Evolutionary conservation across 2,797 vertebrate genomes (phyloP), one percentile per base, ranked within the genome.

Genomic region (Silurus aristotelis): DNA sequence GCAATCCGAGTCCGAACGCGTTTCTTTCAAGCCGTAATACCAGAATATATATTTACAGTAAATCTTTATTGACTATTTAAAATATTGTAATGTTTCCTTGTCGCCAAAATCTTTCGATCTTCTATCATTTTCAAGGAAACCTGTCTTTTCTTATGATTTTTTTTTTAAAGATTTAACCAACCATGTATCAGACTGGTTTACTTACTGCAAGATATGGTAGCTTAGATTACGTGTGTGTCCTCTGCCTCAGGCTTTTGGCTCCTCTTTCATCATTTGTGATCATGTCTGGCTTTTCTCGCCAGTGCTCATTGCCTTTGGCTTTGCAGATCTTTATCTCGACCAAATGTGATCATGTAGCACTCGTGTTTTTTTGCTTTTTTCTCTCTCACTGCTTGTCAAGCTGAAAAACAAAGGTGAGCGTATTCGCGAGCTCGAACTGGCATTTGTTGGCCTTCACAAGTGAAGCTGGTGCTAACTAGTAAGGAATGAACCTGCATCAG

Each of bases 151-250:
- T 1, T 2, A 38, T 52, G 48, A 7, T 64, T 20, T 27, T 80
- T 63, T 67, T 71, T 71, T 58, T 25, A 38, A 20, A 66, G 14
- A 61, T 48, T 77, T 76, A 38, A 77, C 61, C 31, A 52, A 56
- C 83, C 20, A 66, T 66, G n/a, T 83, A 80, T 84, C 83, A 61
- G 31, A 85, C 66, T 75, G 75, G 10, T 43, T 68, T 60, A 70
- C 76, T 85, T 83, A 79, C 80, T 56, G 75, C 67, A 58, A 72
- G 66, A 84, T 58, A 67, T 79, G 67, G 46, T 72, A 82, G 73
- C 55, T 77, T 75, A 78, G 83, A 52, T 84, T 87, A 77, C 83
- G 72, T 83, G 43, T 22, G 68, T 83, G 85, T 85, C 82, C 67
- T 83, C 55, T 80, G 68, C 76, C 80, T 75, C 78, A 80, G 86